These are phyloP conservation scores for Schizothorax lantsangensis DNA, from an alignment of 2,797 vertebrate genomes.

Conservation along the genomic window DNA sequence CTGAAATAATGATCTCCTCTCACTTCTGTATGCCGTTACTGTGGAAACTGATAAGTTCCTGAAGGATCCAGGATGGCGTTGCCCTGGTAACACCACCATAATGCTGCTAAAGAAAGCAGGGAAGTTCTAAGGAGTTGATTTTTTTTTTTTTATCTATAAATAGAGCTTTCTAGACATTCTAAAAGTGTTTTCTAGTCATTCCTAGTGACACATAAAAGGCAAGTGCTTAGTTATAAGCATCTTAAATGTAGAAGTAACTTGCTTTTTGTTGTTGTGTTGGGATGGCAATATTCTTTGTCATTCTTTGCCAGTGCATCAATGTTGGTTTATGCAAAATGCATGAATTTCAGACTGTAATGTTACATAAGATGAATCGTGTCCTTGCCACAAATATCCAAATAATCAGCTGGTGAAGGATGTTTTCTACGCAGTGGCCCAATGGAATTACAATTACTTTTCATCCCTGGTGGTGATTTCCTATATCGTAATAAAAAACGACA, in stretches of 20 bases:
- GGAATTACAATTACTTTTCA: slow-evolving; percentile 2
- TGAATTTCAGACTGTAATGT: not conserved
- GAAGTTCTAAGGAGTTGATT: not conserved
- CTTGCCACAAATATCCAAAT: not conserved
- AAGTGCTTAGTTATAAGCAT: not conserved
- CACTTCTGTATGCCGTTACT: slow-evolving; percentile 76
- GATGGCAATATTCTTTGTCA: not conserved
- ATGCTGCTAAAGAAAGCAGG: slow-evolving; percentile 58
- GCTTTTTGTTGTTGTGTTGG: not conserved
- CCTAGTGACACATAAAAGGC: not conserved
- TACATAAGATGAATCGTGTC: not conserved
- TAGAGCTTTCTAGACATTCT: not conserved
- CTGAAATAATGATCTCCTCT: slow-evolving; percentile 74
- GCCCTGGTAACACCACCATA: slow-evolving; percentile 73
- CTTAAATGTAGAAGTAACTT: not conserved
- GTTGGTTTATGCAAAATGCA: not conserved
- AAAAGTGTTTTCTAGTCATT: not conserved
- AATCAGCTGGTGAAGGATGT: not conserved
- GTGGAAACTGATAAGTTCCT: slow-evolving; percentile 82
- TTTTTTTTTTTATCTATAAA: not conserved
- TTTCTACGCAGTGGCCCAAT: not conserved
- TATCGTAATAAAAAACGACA: slow-evolving; percentile 12
- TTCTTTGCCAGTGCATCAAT: not conserved
- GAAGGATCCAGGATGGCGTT: slow-evolving; percentile 77
- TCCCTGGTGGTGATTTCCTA: not conserved